A percentile compares a stretch with the other conserved stretches of the same genome.
Evolutionary conservation across 2,797 vertebrate species (phyloP).

Genomic region (Arrhamphus sclerolepis): DNA sequence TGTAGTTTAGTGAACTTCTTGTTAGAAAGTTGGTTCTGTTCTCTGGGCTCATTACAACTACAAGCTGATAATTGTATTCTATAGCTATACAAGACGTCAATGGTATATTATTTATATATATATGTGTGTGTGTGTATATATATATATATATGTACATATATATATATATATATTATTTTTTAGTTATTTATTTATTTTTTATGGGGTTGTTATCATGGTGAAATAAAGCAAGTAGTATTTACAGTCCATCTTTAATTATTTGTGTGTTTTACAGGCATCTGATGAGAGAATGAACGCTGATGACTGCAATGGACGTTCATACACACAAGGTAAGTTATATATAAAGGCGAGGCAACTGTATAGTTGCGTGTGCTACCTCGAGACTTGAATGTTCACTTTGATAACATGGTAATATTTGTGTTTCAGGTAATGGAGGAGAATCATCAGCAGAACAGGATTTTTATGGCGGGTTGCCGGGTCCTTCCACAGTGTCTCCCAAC

Average conservation of each 20-base stretch:
- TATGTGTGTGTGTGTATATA: background rate
- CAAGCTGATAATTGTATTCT: conserved; percentile 27
- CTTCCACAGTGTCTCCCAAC: conserved; percentile 89
- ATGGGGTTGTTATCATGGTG: background rate
- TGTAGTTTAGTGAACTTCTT: conserved; percentile 2
- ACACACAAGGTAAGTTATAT: conserved; percentile 84
- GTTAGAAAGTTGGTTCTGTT: conserved; percentile 9
- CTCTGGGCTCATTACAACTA: conserved; percentile 12
- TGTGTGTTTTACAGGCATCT: conserved; percentile 75
- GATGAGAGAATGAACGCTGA: conserved; percentile 93
- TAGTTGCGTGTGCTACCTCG: conserved; percentile 30
- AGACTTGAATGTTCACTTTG: conserved; percentile 36
- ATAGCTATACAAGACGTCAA: conserved; percentile 15
- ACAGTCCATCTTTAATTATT: background rate
- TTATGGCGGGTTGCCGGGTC: conserved; percentile 85
- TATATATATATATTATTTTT: no score
- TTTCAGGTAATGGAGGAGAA: conserved; percentile 90
- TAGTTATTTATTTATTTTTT: no score
- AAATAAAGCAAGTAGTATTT: background rate
- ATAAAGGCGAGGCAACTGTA: background rate
- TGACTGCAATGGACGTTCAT: conserved; percentile 91
- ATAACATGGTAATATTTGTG: conserved; percentile 51
- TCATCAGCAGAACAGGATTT: conserved; percentile 92
- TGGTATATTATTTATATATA: conserved; percentile 2
- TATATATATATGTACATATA: no score